Conservation (phyloP, 1,140 invertebrate genomes). For the Schlechtendalia chinensis region DNA sequence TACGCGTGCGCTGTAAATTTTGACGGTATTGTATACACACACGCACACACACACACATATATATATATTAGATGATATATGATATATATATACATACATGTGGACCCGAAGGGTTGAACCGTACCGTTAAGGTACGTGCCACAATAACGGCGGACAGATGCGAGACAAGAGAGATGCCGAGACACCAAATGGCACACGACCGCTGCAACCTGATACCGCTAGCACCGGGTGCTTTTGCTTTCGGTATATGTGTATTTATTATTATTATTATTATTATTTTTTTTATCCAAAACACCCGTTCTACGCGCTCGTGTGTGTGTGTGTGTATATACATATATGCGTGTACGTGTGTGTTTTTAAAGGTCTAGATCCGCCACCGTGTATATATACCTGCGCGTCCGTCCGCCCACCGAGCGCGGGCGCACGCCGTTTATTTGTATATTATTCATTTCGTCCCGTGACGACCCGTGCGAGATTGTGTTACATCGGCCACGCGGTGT, state of each 20-base stretch:
- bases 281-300: constrained; percentile 46
- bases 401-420: neutral
- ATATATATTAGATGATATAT: neutral
- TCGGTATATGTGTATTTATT: constrained; percentile 20
- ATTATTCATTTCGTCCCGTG: neutral
- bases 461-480: constrained; percentile 1
- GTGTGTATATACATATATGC: too few species aligned
- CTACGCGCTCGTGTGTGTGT: neutral
- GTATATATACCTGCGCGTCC: constrained; percentile 36
- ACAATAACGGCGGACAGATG: constrained; percentile 46
- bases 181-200: constrained; percentile 49
- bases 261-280: constrained; percentile 24
- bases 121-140: constrained; percentile 40
- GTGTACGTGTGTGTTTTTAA: constrained; percentile 3
- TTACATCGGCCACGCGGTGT: neutral
- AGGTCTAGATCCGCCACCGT: constrained; percentile 35
- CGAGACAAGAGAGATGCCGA: constrained; percentile 45
- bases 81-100: neutral
- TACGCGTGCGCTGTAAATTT: constrained; percentile 10
- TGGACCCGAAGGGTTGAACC: constrained; percentile 32
- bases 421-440: constrained; percentile 22
- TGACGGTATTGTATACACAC: constrained; percentile 8
- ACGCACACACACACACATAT: too few species aligned
- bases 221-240: constrained; percentile 49
- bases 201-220: constrained; percentile 48